These are phyloP conservation scores for Pseudolaguvia tuberculata DNA, from an alignment of 2,113 vertebrate species.

Conservation along the genomic window DNA sequence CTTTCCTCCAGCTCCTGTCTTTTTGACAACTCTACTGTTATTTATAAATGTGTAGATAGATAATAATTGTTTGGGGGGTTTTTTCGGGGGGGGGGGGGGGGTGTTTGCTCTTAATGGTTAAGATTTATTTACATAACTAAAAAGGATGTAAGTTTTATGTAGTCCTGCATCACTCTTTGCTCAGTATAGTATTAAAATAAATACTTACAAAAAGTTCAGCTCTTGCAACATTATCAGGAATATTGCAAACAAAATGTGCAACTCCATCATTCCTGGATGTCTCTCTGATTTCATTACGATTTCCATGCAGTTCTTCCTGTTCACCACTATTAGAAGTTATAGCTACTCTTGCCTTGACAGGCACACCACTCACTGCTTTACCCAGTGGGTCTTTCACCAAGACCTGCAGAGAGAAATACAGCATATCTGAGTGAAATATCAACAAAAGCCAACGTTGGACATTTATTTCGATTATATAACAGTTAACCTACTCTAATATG, in stretches of 20 bases:
- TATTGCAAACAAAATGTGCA: conserved; percentile 73
- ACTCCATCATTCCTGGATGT: conserved; percentile 66
- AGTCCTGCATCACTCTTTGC: not conserved
- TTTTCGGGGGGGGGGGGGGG: no score
- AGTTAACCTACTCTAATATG: conserved; percentile 73
- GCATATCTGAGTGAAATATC: not conserved
- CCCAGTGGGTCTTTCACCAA: conserved; percentile 78
- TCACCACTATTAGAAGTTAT: conserved; percentile 32
- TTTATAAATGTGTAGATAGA: no score
- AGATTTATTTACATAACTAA: no score
- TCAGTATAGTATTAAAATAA: not conserved
- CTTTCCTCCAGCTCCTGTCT: no score
- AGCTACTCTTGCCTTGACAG: conserved; percentile 59
- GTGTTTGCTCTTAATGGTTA: no score
- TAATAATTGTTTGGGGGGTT: no score
- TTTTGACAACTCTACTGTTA: no score
- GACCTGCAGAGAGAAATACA: conserved; percentile 65
- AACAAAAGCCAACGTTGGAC: not conserved
- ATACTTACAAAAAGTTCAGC: conserved; percentile 72
- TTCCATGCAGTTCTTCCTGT: not conserved
- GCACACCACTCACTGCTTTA: conserved; percentile 59
- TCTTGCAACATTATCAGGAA: conserved; percentile 51
- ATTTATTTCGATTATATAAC: not conserved
- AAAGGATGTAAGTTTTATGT: no score
- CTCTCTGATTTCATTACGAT: conserved; percentile 31